These are phyloP conservation scores for Hydractinia echinata DNA, from an alignment of 30 jellyfish, hydroid and myxozoan genomes.

Conservation along the genomic window DNA sequence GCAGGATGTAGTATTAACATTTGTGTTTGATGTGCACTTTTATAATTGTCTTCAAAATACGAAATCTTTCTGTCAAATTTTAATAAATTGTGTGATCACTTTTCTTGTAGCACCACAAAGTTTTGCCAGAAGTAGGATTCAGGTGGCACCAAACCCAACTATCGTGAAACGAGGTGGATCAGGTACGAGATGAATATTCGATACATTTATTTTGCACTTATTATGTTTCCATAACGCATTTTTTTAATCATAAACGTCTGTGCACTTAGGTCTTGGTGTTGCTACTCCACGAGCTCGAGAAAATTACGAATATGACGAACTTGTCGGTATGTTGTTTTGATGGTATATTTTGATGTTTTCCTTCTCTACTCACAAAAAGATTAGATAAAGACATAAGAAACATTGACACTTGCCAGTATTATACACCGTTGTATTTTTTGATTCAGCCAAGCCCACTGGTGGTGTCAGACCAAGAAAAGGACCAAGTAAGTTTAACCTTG, in stretches of 20 bases:
- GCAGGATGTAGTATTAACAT: too few species aligned
- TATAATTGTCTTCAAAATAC: too few species aligned
- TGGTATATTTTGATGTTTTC: background rate
- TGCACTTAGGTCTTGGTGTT: too few species aligned
- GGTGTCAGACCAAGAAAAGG: constrained; percentile 4
- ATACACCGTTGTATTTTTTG: background rate
- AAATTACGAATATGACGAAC: too few species aligned
- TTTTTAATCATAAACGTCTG: too few species aligned
- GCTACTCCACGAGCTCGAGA: too few species aligned
- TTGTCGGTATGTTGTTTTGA: background rate
- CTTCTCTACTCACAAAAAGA: background rate
- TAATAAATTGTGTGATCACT: background rate
- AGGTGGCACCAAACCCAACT: constrained; percentile 17
- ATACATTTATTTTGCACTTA: too few species aligned
- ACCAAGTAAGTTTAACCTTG: background rate
- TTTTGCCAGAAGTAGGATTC: background rate
- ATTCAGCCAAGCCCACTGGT: constrained; percentile 9
- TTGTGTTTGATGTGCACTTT: too few species aligned
- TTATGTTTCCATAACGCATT: too few species aligned
- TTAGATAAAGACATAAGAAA: background rate
- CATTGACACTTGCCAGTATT: background rate
- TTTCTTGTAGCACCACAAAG: background rate
- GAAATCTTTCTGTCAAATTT: too few species aligned
- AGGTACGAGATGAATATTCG: background rate
- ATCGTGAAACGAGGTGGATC: background rate